These are phyloP conservation scores for Bombyx huttoni DNA, from an alignment of 2,888 invertebrate species.

Conservation along the genomic window DNA sequence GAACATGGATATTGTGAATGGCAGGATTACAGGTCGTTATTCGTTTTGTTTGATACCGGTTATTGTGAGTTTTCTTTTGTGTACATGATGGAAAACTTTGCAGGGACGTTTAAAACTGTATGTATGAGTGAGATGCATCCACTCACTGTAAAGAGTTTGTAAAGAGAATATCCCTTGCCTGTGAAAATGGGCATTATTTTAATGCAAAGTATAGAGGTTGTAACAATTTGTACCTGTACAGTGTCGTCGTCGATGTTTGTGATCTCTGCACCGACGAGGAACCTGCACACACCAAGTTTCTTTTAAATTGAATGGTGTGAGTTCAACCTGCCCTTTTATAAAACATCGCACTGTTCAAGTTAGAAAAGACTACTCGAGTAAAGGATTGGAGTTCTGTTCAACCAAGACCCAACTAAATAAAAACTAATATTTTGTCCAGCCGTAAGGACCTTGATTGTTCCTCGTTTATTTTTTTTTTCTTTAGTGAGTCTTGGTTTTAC, in stretches of 20 bases:
- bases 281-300: conserved; percentile 64
- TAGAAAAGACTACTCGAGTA: conserved; percentile 69
- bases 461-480: conserved; percentile 49
- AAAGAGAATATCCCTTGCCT: conserved; percentile 72
- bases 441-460: conserved; percentile 34
- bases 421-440: conserved; percentile 26
- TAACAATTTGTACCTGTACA: conserved; percentile 71
- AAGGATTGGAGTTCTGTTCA: conserved; percentile 72
- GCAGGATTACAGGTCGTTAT: conserved; percentile 48
- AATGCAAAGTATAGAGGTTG: conserved; percentile 94
- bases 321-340: conserved; percentile 54
- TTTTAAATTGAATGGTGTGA: conserved; percentile 71
- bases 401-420: conserved; percentile 72
- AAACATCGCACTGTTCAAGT: conserved; percentile 68
- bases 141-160: conserved; percentile 63
- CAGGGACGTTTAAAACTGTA: conserved; percentile 70
- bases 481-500: conserved; percentile 74
- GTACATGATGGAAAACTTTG: conserved; percentile 66
- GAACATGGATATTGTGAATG: conserved; percentile 37
- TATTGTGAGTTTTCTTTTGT: conserved; percentile 58
- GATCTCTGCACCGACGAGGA: conserved; percentile 42
- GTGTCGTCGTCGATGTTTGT: conserved; percentile 51
- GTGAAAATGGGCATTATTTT: conserved; percentile 90
- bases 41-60: conserved; percentile 43
- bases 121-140: conserved; percentile 48